Evolutionary conservation across 1,140 invertebrate genomes (phyloP), one percentile per base, ranked within the genome.

Genomic region (Goniozus legneri): DNA sequence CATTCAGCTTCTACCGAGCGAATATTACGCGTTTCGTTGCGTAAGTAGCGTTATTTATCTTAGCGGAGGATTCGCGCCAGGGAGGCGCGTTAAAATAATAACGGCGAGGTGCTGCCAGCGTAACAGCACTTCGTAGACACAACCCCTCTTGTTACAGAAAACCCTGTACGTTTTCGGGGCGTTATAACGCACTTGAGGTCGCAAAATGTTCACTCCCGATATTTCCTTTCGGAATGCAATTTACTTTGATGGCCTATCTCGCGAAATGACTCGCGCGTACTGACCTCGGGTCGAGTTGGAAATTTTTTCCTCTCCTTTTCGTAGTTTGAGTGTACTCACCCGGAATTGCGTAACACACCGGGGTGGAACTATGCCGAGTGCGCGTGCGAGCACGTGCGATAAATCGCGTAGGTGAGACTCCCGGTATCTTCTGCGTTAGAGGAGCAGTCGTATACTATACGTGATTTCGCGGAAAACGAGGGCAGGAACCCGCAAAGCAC

Each of bases 21-120:
- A 38, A 43, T 42, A 32, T 54, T 58, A 54, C 56, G 46, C 47
- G 47, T 34, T 43, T 45, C n/a, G 44, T 70, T 70, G 58, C 62
- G 58, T 64, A 68, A 69, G 54, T 56, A 67, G 67, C 63, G 61
- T 70, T 69, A 67, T 69, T 70, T 69, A 67, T 67, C 61, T 67
- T 58, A 55, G 57, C 53, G 56, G 52, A 49, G 45, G 54, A n/a
- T n/a, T n/a, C n/a, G 56, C 54, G 60, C 56, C 50, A 56, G 51
- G 54, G 54, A 44, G 50, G 60, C 57, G 57, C 46, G 62, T 67
- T 67, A 67, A 64, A 66, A 67, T 68, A 67, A 68, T 67, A 68
- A 69, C 58, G 55, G 54, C 41, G 30, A 42, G 51, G 41, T 10
- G 4, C 54, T 64, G 60, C 54, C 60, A 60, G 61, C n/a, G n/a